Conservation (phyloP, 2,888 invertebrate genomes). For the Leistus spinibarbis region DNA sequence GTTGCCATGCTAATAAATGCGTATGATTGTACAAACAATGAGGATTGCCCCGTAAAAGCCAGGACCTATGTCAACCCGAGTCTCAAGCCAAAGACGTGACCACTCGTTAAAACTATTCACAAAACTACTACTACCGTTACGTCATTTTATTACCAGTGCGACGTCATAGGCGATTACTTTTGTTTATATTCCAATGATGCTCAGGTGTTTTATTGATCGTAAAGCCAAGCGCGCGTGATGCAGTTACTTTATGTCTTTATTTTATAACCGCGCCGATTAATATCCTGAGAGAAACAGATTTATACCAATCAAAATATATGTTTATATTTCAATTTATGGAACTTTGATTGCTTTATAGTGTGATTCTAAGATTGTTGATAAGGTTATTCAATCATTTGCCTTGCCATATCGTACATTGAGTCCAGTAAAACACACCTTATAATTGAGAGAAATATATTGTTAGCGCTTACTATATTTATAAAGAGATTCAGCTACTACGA, state of each 20-base stretch:
- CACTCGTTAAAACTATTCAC: not conserved
- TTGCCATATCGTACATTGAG: not conserved
- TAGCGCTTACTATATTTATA: too few species aligned
- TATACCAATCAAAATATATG: not conserved
- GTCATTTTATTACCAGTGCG: not conserved
- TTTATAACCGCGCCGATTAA: conserved; percentile 18
- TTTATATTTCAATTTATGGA: not conserved
- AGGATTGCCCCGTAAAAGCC: conserved; percentile 18
- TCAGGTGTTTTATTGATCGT: conserved; percentile 38
- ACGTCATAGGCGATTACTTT: conserved; percentile 27
- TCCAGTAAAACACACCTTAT: too few species aligned
- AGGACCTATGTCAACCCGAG: conserved; percentile 24
- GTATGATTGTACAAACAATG: conserved; percentile 35
- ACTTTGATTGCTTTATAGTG: not conserved
- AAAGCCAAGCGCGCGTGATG: conserved; percentile 30
- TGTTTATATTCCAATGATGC: conserved; percentile 36
- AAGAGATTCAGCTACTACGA: too few species aligned
- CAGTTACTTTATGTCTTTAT: conserved; percentile 33
- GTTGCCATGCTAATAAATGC: conserved; percentile 46
- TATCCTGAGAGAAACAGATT: not conserved
- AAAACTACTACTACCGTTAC: not conserved
- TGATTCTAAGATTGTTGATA: not conserved
- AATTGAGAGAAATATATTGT: too few species aligned
- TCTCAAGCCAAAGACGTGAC: conserved; percentile 22
- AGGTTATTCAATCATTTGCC: not conserved